phyloP scores from a whole-genome alignment of 2,888 invertebrate genomes.

The Sarcophaga variegata region DNA sequence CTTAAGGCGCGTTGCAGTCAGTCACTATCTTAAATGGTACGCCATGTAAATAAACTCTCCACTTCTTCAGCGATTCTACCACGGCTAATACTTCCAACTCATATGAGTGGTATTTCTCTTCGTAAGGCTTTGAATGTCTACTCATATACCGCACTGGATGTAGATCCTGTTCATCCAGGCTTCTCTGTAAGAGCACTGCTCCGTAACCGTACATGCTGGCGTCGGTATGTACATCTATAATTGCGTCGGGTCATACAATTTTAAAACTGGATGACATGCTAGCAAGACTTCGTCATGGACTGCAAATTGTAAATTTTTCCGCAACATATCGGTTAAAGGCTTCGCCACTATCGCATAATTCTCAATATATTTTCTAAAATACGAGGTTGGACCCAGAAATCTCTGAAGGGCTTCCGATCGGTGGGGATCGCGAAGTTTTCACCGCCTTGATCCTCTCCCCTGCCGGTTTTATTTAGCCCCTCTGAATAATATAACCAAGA shows the following conservation, averaged over 20 bases:
- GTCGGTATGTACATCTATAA: too few species aligned
- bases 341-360: conserved; percentile 73
- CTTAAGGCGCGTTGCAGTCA: too few species aligned
- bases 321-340: conserved; percentile 73
- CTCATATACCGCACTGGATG: conserved; percentile 22
- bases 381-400: conserved; percentile 62
- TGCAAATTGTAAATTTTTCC: conserved; percentile 58
- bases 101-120: conserved; percentile 16
- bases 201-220: conserved; percentile 57
- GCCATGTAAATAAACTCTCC: conserved; percentile 25
- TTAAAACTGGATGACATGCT: conserved; percentile 69
- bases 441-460: conserved; percentile 48
- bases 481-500: conserved; percentile 41
- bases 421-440: conserved; percentile 51
- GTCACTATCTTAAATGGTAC: conserved; percentile 17
- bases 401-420: conserved; percentile 37
- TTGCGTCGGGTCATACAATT: background rate
- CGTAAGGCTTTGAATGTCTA: background rate
- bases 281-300: background rate
- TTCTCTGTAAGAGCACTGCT: conserved; percentile 67
- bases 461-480: conserved; percentile 52
- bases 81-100: too few species aligned
- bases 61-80: conserved; percentile 5
- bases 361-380: conserved; percentile 47
- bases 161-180: conserved; percentile 40